phyloP scores from a whole-genome alignment of 2,797 vertebrate species.

The Eulemur albifrons region DNA sequence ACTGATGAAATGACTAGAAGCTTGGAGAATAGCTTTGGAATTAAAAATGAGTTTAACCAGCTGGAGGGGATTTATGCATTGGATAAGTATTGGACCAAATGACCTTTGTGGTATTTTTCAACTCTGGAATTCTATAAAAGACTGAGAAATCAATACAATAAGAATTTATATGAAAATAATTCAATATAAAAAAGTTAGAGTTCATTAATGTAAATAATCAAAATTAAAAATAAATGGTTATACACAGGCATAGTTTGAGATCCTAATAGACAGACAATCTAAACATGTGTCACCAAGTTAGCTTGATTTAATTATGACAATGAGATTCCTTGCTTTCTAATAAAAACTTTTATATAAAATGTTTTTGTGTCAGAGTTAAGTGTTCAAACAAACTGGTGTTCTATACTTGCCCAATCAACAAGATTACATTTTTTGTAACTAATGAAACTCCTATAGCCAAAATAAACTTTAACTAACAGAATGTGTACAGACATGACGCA shows the following conservation, averaged over 20 bases:
- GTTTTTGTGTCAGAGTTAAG: not conserved
- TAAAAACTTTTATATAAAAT: not conserved
- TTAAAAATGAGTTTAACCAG: conserved; percentile 78
- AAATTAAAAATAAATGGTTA: conserved; percentile 37
- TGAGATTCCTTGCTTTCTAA: not conserved
- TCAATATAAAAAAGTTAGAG: conserved; percentile 18
- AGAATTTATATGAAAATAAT: conserved; percentile 26
- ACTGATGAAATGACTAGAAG: conserved; percentile 76
- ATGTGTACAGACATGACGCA: not conserved
- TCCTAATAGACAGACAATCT: not conserved
- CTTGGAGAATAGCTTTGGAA: conserved; percentile 68
- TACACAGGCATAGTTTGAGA: not conserved
- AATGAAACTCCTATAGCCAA: not conserved
- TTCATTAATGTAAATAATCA: not conserved
- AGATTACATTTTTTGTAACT: not conserved
- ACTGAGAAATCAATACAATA: conserved; percentile 40
- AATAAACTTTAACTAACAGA: conserved; percentile 31
- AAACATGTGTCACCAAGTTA: not conserved
- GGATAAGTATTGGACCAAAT: conserved; percentile 40
- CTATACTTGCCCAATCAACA: not conserved
- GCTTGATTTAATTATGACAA: not conserved
- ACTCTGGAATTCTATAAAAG: conserved; percentile 29
- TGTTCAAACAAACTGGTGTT: not conserved
- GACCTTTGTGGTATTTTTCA: conserved; percentile 63
- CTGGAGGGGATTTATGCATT: conserved; percentile 69